Conservation (phyloP, 2,113 vertebrate species). For the Heptranchias perlo region DNA sequence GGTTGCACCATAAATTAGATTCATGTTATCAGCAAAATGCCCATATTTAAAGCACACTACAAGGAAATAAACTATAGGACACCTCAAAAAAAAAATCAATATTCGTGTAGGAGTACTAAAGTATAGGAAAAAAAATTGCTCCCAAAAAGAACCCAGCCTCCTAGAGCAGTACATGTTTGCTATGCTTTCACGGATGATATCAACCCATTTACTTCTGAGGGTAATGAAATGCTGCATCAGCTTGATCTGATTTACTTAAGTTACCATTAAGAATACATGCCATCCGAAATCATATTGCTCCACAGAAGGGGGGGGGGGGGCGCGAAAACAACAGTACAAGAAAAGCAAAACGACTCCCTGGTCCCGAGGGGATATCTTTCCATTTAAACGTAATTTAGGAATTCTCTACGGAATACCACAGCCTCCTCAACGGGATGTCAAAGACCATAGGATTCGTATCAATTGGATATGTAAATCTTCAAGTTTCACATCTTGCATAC, state of each 20-base stretch:
- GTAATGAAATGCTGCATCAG: not conserved
- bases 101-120: not conserved
- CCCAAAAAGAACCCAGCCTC: not conserved
- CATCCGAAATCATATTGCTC: not conserved
- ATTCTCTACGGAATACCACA: constrained; percentile 13
- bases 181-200: not conserved
- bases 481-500: not conserved
- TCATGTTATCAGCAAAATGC: not conserved
- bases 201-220: not conserved
- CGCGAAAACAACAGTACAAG: not conserved
- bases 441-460: not conserved
- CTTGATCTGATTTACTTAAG: not conserved
- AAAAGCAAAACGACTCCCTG: not conserved
- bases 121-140: not conserved
- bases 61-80: not conserved
- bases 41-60: not conserved
- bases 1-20: not conserved
- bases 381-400: not conserved
- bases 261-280: not conserved
- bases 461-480: not conserved
- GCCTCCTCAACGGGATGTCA: not conserved
- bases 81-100: not conserved
- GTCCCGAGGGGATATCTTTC: not conserved
- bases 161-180: not conserved
- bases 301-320: not conserved